Evolutionary conservation across 2,797 vertebrate species (phyloP).

Genomic region (Lagodon rhomboides): DNA sequence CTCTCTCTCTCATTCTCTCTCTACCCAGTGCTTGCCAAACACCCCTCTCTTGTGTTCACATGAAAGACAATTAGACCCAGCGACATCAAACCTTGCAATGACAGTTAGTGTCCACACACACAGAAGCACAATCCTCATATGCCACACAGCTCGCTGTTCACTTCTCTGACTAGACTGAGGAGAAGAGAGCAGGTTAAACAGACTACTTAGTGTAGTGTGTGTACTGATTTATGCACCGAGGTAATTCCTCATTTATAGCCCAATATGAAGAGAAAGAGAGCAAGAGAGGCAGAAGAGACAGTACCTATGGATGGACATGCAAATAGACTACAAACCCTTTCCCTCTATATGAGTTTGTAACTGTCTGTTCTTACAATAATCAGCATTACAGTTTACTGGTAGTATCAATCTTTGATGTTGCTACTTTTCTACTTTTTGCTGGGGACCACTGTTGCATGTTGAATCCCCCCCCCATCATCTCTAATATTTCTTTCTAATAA

Average conservation of each 20-base stretch:
- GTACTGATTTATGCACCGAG: conserved; percentile 86
- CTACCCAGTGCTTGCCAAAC: conserved; percentile 63
- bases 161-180: not conserved
- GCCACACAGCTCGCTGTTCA: conserved; percentile 64
- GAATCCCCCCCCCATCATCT: not conserved
- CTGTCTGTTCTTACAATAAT: not conserved
- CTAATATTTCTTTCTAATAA: not conserved
- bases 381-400: not conserved
- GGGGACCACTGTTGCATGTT: not conserved
- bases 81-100: conserved; percentile 93
- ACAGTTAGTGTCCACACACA: conserved; percentile 31
- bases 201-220: not conserved
- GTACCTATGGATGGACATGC: not conserved
- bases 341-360: not conserved
- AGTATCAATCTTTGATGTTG: not conserved
- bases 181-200: not conserved
- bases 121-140: conserved; percentile 25
- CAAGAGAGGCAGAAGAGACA: not conserved
- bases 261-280: conserved; percentile 75
- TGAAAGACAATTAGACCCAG: conserved; percentile 95
- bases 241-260: conserved; percentile 70
- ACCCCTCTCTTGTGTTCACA: conserved; percentile 88
- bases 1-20: conserved; percentile 57
- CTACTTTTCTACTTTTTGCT: not conserved
- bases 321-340: not conserved